Base-by-base conservation (phyloP, 1,140 invertebrate genomes). In the Argopecten irradians region DNA sequence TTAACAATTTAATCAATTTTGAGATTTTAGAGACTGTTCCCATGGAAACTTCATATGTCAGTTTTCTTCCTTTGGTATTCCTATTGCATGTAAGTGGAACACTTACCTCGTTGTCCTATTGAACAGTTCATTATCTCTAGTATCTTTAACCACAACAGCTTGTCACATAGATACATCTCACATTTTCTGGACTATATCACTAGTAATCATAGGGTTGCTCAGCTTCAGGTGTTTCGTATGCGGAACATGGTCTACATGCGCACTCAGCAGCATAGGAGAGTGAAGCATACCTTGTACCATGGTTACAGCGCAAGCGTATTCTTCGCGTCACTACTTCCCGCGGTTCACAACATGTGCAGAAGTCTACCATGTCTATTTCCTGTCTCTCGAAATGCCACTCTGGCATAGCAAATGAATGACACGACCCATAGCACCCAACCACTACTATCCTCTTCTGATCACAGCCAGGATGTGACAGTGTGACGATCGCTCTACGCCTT, bases 341-440 rank as follows among this genome's bases (percentile, higher is more conserved):
- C 7, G 91, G 89, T 55, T 90, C 86, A 89, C 89, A 90, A 41
- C 91, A 91, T 7, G 87, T 91, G 55, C 89, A 91, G 82, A 89
- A 86, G 35, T 83, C 28, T 16, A 91, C 88, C 85, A 87, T 55
- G 8, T 85, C 33, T 16, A 89, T 19, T 84, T 36, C 41, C 87
- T 91, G 89, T 19, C 36, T 83, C 19, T 85, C 86, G 19, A 85
- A 87, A 5, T 87, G 84, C 90, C 90, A 91, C 83, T 91, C 84
- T 35, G 90, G 90, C 41, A 91, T 85, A 9, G 88, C 39, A 32
- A 88, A 84, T n/a, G 90, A 91, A 41, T 89, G 90, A 33, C 90
- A 91, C 34, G 90, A 88, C 19, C 90, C 90, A 22, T 86, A 11
- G 34, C 90, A 91, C 32, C 84, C 85, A 34, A 41, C 41, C 34